Conservation (phyloP, 2,113 vertebrate species). For the Clarias gariepinus region DNA sequence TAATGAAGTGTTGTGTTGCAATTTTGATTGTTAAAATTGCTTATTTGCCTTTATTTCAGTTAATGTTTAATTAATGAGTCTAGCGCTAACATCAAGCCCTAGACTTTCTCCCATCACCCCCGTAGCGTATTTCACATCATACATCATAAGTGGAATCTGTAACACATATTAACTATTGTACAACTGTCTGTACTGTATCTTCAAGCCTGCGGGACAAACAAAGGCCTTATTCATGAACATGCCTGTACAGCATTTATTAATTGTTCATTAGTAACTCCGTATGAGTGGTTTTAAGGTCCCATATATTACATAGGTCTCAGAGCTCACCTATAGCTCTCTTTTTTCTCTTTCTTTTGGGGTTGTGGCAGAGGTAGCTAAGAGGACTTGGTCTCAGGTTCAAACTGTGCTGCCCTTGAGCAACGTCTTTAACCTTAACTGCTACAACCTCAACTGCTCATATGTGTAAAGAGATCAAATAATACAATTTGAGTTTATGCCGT, state of each 20-base stretch:
- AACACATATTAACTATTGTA: not conserved
- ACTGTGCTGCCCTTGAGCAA: too few relatives aligned
- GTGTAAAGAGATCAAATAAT: too few relatives aligned
- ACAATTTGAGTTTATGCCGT: too few relatives aligned
- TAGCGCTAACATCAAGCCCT: not conserved
- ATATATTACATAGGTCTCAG: too few relatives aligned
- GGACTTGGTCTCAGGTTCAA: too few relatives aligned
- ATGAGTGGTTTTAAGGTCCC: too few relatives aligned
- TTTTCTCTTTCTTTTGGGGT: too few relatives aligned
- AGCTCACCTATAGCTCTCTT: too few relatives aligned
- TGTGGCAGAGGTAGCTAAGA: too few relatives aligned
- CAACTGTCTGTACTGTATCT: not conserved
- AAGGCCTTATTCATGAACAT: not conserved
- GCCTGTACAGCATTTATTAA: not conserved
- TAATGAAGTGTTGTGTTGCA: not conserved
- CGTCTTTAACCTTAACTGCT: too few relatives aligned
- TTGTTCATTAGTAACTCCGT: not conserved
- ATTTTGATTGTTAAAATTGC: not conserved
- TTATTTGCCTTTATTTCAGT: not conserved
- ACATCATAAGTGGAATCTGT: too few relatives aligned
- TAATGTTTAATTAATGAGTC: not conserved
- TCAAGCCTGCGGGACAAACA: not conserved
- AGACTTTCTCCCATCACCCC: not conserved
- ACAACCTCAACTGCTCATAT: too few relatives aligned
- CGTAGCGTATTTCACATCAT: not conserved